Conservation (phyloP, 2,113 vertebrate species). For the Colossoma macropomum region DNA sequence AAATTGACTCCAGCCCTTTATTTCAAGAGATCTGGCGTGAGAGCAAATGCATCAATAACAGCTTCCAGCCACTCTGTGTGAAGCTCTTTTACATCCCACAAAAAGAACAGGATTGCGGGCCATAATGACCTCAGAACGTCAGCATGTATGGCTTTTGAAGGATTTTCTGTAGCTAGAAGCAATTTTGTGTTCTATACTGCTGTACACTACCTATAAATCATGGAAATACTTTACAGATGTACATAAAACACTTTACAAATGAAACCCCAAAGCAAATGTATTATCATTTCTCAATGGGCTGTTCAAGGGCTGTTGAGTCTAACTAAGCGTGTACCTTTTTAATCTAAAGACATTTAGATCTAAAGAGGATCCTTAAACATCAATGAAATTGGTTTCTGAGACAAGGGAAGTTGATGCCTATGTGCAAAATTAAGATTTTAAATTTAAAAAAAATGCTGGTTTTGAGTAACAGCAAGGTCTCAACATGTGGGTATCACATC, state of each 20-base stretch:
- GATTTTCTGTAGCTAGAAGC: conserved; percentile 28
- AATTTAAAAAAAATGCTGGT: too few species aligned
- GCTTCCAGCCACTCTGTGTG: conserved; percentile 34
- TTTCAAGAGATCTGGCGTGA: conserved; percentile 54
- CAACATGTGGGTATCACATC: too few species aligned
- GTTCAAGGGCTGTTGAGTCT: background rate
- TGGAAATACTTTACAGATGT: background rate
- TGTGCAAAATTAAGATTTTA: too few species aligned
- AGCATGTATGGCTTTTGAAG: conserved; percentile 28
- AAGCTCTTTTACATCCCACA: conserved; percentile 45
- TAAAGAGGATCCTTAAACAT: too few species aligned
- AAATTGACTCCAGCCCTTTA: conserved; percentile 55
- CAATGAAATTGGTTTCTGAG: too few species aligned
- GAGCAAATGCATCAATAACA: conserved; percentile 53
- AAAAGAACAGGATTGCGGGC: conserved; percentile 43
- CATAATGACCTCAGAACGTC: conserved; percentile 40
- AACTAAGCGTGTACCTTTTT: too few species aligned
- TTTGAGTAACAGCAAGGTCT: too few species aligned
- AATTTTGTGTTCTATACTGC: background rate
- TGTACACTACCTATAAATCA: background rate
- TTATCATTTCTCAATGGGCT: background rate
- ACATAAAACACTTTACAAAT: background rate
- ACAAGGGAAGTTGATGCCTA: too few species aligned
- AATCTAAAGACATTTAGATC: too few species aligned
- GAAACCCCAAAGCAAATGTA: background rate